Conservation (phyloP, 53 echinoderm and acorn worm genomes). For the Mesocentrotus franciscanus region DNA sequence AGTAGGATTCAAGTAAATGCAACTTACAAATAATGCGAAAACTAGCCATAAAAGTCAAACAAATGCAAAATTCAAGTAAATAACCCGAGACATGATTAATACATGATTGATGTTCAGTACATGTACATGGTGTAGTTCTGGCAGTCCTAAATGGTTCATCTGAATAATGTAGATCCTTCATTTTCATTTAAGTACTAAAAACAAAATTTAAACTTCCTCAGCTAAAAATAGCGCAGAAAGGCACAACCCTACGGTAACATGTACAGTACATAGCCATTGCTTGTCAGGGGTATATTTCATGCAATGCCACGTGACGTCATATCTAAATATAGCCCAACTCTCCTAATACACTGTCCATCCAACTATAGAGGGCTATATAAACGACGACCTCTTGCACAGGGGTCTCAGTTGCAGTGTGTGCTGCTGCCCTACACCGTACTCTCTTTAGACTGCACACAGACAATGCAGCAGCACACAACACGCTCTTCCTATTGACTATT, state of each 20-base stretch:
- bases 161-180: background rate
- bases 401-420: background rate
- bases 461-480: background rate
- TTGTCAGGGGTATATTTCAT: background rate
- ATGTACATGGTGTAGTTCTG: background rate
- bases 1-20: too few species aligned
- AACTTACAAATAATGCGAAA: background rate
- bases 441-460: background rate
- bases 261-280: background rate
- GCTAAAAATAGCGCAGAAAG: conserved; percentile 13
- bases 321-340: conserved; percentile 16
- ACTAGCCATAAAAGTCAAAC: background rate
- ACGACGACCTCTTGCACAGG: background rate
- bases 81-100: too few species aligned
- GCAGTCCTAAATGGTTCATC: background rate
- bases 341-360: background rate
- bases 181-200: conserved; percentile 11
- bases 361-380: conserved; percentile 63
- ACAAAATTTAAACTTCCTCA: background rate
- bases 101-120: background rate
- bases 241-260: background rate
- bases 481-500: background rate
- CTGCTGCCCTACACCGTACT: background rate
- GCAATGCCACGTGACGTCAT: conserved; percentile 23
- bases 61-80: background rate